Conservation (phyloP, 2,113 vertebrate species). For the Pluvianellus socialis region DNA sequence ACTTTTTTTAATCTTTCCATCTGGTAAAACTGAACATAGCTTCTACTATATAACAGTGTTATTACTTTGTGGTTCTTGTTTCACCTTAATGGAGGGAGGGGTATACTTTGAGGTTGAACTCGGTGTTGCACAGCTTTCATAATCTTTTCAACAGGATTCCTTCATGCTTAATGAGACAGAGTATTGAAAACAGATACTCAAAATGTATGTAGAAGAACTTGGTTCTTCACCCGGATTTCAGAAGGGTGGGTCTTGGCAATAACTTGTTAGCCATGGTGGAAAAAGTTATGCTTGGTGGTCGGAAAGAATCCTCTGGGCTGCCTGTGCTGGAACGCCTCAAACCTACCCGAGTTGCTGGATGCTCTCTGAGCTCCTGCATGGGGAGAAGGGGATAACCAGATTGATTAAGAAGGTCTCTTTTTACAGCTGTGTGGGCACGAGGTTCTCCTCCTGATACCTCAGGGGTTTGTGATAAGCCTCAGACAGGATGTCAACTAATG, state of each 20-base stretch:
- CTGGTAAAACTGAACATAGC: background rate
- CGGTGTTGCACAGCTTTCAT: background rate
- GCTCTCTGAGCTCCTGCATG: background rate
- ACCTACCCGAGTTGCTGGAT: background rate
- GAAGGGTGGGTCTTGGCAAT: background rate
- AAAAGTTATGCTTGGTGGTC: background rate
- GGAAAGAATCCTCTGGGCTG: slow-evolving; percentile 1
- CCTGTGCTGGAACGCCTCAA: background rate
- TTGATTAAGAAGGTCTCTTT: background rate
- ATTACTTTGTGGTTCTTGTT: background rate
- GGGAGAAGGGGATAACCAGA: background rate
- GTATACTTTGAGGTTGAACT: background rate
- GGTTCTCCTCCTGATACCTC: background rate
- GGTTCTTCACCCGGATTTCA: background rate
- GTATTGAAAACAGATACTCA: background rate
- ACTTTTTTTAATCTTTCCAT: background rate
- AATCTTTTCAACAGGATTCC: background rate
- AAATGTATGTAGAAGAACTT: background rate
- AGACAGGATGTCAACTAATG: background rate
- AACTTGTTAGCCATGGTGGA: background rate
- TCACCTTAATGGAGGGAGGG: background rate
- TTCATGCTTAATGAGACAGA: background rate
- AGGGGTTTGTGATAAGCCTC: background rate
- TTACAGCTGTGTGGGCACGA: background rate
- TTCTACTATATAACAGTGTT: background rate